Evolutionary conservation across 64 coral and sea anemone genomes (phyloP).

Genomic region (Porites australiensis): DNA sequence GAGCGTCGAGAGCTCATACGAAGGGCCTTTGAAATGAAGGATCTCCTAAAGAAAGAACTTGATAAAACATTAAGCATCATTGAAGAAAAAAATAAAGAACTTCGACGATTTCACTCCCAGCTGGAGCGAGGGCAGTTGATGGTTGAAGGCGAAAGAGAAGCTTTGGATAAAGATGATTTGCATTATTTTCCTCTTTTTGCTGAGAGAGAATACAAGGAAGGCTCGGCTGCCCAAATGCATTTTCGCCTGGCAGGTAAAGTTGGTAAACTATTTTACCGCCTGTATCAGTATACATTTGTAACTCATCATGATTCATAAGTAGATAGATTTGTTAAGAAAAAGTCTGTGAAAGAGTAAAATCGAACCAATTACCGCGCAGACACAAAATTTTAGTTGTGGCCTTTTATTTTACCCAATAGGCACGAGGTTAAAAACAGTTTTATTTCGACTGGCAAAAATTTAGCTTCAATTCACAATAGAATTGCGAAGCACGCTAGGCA

Average conservation of each 20-base stretch:
- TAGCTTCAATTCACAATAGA: too few species aligned
- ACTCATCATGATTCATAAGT: too few species aligned
- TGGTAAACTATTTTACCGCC: background rate
- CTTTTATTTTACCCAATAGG: too few species aligned
- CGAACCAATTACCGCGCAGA: too few species aligned
- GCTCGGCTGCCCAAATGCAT: slow-evolving; percentile 86
- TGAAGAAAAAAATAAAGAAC: slow-evolving; percentile 82
- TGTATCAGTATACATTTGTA: too few species aligned
- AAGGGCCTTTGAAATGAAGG: slow-evolving; percentile 91
- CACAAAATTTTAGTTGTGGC: too few species aligned
- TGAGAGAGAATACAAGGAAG: slow-evolving; percentile 82
- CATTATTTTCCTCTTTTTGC: slow-evolving; percentile 84
- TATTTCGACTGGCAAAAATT: too few species aligned
- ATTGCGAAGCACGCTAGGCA: too few species aligned
- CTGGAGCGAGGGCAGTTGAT: slow-evolving; percentile 73
- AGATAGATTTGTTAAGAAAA: too few species aligned
- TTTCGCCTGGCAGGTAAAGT: slow-evolving; percentile 86
- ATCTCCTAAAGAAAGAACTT: slow-evolving; percentile 81
- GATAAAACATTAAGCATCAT: slow-evolving; percentile 74
- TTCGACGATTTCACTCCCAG: slow-evolving; percentile 66
- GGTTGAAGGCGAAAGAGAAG: slow-evolving; percentile 74
- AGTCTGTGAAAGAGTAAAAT: too few species aligned
- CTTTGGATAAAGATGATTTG: slow-evolving; percentile 77
- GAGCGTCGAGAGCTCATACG: slow-evolving; percentile 87
- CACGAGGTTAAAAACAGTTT: too few species aligned